Base-by-base conservation (phyloP, 2,797 vertebrate genomes). In the Gambelia wislizenii region DNA sequence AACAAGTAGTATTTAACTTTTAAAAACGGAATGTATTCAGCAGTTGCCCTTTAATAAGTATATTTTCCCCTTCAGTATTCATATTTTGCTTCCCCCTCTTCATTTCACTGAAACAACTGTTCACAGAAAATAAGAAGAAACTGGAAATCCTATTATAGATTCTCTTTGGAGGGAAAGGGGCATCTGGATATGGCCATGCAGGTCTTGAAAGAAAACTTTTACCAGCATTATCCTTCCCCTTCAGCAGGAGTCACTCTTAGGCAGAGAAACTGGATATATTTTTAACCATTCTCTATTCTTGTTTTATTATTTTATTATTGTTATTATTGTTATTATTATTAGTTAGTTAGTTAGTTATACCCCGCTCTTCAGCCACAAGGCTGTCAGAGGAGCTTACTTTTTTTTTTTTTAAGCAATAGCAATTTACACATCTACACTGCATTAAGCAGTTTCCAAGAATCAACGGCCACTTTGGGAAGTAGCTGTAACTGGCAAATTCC, bases 191-290 rank as follows among this genome's bases (percentile, higher is more conserved):
- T 81, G n/a, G 16, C 64, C 87, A 79, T 74, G 1, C 2, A 44
- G 59, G 2, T 81, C 92, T 94, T 72, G 49, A 87, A 85, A 90
- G n/a, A 85, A 86, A 72, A 6, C 39, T 49, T 92, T 81, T 59
- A 8, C 69, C 78, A 42, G 49, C 56, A 36, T 47, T 79, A 52
- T 1, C 14, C 6, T 87, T 70, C 56, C 75, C 78, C 70, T 92
- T 86, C 87, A 89, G 84, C 94, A 92, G 86, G 64, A 90, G 36
- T 10, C 87, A 78, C 75, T 88, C 14, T 75, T 79, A 84, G 88
- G 90, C 92, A 94, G 91, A 94, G 80, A 70, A 94, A 90, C 92
- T 91, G 92, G 77, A 20, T 59, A 59, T 59, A 59, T 22, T 22
- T 59, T 22, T 59, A 67, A 67, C 9, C 12, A 67, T 67, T 30